These are phyloP conservation scores for Hypocryptadius cinnamomeus DNA, from an alignment of 2,113 vertebrate species.

Conservation along the genomic window DNA sequence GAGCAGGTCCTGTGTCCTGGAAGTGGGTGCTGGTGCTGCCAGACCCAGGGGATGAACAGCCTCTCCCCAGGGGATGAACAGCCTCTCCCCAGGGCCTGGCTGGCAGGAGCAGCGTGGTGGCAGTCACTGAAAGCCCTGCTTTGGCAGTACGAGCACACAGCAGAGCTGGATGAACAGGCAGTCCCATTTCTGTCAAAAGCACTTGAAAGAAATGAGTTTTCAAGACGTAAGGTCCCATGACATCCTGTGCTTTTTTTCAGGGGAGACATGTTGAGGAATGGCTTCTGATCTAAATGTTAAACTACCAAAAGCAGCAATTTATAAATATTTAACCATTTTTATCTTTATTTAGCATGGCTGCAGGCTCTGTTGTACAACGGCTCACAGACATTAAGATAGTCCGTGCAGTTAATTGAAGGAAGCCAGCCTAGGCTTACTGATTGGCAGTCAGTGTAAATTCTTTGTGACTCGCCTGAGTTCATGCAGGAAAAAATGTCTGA, in stretches of 20 bases:
- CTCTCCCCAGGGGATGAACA: background rate
- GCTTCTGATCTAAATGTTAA: background rate
- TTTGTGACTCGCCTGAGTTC: background rate
- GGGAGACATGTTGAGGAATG: background rate
- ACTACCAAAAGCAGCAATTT: background rate
- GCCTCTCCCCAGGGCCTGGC: background rate
- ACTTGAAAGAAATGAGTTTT: background rate
- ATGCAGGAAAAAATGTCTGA: background rate
- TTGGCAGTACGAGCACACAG: background rate
- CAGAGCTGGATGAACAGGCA: background rate
- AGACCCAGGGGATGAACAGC: too few species aligned
- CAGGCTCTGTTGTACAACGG: background rate
- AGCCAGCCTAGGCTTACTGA: background rate
- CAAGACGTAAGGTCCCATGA: background rate
- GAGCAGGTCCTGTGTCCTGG: background rate
- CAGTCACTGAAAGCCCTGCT: background rate
- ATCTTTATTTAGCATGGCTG: background rate
- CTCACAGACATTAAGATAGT: background rate
- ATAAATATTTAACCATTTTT: slow-evolving; percentile 15
- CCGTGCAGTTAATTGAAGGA: background rate
- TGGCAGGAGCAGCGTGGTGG: background rate
- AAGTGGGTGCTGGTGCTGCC: accelerated
- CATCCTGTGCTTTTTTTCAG: background rate
- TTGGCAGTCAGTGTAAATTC: background rate
- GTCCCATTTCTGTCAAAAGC: slow-evolving; percentile 15